phyloP scores from a whole-genome alignment of 2,888 invertebrate genomes.

The Hartigia nigra region DNA sequence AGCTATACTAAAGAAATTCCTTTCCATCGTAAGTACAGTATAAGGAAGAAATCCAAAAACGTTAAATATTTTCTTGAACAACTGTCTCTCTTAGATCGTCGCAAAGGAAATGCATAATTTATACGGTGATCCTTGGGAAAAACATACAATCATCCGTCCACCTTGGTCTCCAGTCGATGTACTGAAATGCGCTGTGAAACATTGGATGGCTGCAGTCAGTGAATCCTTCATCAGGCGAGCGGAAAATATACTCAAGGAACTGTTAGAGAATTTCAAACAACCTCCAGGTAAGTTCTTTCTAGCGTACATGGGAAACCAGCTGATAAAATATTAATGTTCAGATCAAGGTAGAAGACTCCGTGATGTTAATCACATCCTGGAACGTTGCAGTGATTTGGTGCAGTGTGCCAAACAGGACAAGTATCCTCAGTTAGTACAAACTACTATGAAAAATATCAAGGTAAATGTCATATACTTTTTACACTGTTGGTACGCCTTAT shows the following conservation, averaged over 20 bases:
- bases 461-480: no score
- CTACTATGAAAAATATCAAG: not conserved
- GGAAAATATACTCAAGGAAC: conserved; percentile 41
- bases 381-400: conserved; percentile 46
- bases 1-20: conserved; percentile 42
- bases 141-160: conserved; percentile 53
- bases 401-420: conserved; percentile 47
- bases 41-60: not conserved
- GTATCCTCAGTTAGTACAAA: conserved; percentile 34
- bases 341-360: conserved; percentile 43
- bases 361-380: conserved; percentile 44
- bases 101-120: conserved; percentile 53
- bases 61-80: conserved; percentile 7
- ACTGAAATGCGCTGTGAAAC: conserved; percentile 58
- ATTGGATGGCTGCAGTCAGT: conserved; percentile 62
- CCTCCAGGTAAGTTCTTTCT: conserved; percentile 36
- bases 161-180: conserved; percentile 57
- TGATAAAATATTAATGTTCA: conserved; percentile 20
- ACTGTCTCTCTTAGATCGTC: conserved; percentile 45
- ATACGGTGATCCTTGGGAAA: conserved; percentile 56
- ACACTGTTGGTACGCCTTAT: no score
- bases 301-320: not conserved
- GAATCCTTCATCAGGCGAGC: conserved; percentile 52
- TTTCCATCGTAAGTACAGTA: conserved; percentile 42
- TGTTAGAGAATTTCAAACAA: conserved; percentile 38